A percentile compares a stretch with the other conserved stretches of the same genome.
phyloP scores from a whole-genome alignment of 2,888 invertebrate species.

The Tortrix viridana region DNA sequence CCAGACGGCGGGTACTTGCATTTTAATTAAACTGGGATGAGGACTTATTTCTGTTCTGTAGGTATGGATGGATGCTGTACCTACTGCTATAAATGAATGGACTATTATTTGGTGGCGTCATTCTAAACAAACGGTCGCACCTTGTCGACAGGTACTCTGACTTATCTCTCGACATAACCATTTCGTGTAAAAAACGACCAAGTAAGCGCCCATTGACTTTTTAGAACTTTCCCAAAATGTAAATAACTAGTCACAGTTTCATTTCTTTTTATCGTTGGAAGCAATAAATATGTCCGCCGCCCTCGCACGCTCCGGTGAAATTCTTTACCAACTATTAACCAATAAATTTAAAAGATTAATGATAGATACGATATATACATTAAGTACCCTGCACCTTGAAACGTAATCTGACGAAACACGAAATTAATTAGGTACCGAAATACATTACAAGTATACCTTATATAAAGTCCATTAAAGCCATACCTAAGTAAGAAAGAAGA shows the following conservation, averaged over 20 bases:
- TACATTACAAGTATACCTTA: conserved; percentile 53
- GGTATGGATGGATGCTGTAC: conserved; percentile 37
- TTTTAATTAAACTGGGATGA: conserved; percentile 70
- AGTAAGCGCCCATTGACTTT: conserved; percentile 51
- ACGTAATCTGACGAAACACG: conserved; percentile 70
- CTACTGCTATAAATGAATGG: conserved; percentile 26
- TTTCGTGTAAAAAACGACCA: conserved; percentile 52
- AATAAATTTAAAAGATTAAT: conserved; percentile 80
- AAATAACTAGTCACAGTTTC: conserved; percentile 62
- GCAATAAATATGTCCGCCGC: conserved; percentile 76
- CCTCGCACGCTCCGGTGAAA: conserved; percentile 64
- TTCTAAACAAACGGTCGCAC: conserved; percentile 35
- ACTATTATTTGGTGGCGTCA: conserved; percentile 41
- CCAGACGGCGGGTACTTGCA: conserved; percentile 53
- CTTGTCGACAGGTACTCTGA: conserved; percentile 60
- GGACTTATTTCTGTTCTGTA: conserved; percentile 42
- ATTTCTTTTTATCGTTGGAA: conserved; percentile 65
- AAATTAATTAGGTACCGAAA: conserved; percentile 68
- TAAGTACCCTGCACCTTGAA: conserved; percentile 72
- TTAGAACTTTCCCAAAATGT: conserved; percentile 63
- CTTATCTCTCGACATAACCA: conserved; percentile 59
- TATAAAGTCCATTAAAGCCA: conserved; percentile 44
- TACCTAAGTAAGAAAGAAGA: not conserved
- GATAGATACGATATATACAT: conserved; percentile 73
- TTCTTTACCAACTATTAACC: conserved; percentile 63